These are phyloP conservation scores for Metellina segmentata DNA, from an alignment of 2,888 invertebrate species.

Conservation along the genomic window DNA sequence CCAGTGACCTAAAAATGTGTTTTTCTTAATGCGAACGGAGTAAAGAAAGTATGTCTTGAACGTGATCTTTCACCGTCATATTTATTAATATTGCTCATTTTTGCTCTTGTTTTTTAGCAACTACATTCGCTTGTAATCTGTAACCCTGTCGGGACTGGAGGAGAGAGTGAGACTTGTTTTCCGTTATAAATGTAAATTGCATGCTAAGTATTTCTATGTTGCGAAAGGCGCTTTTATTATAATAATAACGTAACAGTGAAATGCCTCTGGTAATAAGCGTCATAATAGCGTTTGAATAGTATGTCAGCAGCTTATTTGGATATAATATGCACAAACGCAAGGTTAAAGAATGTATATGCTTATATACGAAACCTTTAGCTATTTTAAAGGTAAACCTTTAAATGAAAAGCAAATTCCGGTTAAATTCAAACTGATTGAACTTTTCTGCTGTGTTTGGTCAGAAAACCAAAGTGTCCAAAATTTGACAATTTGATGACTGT, in stretches of 20 bases:
- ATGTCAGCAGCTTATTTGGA: neutral
- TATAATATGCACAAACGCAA: neutral
- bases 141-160: conserved; percentile 17
- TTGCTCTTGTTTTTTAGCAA: conserved; percentile 25
- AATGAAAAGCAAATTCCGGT: too few relatives aligned
- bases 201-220: conserved; percentile 24
- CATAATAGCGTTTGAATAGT: neutral
- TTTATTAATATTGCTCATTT: conserved; percentile 44
- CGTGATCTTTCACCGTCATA: conserved; percentile 62
- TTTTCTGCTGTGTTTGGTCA: too few relatives aligned
- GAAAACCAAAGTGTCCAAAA: too few relatives aligned
- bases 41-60: conserved; percentile 69
- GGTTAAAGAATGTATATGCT: too few relatives aligned
- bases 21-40: conserved; percentile 41
- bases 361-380: too few relatives aligned
- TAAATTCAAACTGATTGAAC: too few relatives aligned
- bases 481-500: too few relatives aligned
- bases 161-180: neutral
- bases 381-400: too few relatives aligned
- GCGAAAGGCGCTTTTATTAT: neutral
- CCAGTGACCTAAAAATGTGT: conserved; percentile 55
- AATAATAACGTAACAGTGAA: neutral
- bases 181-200: neutral
- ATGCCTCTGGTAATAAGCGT: neutral
- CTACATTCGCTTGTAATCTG: neutral